Evolutionary conservation across 2,797 vertebrate species (phyloP).

Genomic region (Micrastur ruficollis): DNA sequence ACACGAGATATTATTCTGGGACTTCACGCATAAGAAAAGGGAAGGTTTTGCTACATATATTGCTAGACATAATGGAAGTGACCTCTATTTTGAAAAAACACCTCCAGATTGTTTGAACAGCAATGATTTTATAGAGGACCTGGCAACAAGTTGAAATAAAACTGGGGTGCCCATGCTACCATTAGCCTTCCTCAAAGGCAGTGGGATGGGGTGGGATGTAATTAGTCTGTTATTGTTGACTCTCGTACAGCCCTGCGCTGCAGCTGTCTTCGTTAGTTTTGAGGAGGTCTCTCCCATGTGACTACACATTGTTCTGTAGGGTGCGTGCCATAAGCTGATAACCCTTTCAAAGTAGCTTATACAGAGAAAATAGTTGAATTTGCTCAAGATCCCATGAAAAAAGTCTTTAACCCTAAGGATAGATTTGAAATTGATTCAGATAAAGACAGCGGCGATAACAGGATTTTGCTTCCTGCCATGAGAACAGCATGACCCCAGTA

Average conservation of each 20-base stretch:
- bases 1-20: not conserved
- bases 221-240: not conserved
- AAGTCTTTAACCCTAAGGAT: fast-evolving
- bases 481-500: fast-evolving
- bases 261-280: no score
- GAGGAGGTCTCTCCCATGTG: not conserved
- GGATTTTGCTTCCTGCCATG: not conserved
- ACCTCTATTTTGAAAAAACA: not conserved
- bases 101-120: not conserved
- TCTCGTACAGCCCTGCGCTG: not conserved
- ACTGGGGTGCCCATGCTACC: fast-evolving
- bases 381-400: not conserved
- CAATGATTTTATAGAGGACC: fast-evolving
- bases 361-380: not conserved
- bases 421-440: fast-evolving
- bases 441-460: not conserved
- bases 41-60: fast-evolving
- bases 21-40: fast-evolving
- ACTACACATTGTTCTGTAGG: not conserved
- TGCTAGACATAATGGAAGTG: not conserved
- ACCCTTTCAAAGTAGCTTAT: not conserved
- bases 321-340: fast-evolving
- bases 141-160: not conserved
- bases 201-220: fast-evolving
- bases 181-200: not conserved